Conservation (phyloP, 2,888 invertebrate genomes). For the Yponomeuta plumbellus region DNA sequence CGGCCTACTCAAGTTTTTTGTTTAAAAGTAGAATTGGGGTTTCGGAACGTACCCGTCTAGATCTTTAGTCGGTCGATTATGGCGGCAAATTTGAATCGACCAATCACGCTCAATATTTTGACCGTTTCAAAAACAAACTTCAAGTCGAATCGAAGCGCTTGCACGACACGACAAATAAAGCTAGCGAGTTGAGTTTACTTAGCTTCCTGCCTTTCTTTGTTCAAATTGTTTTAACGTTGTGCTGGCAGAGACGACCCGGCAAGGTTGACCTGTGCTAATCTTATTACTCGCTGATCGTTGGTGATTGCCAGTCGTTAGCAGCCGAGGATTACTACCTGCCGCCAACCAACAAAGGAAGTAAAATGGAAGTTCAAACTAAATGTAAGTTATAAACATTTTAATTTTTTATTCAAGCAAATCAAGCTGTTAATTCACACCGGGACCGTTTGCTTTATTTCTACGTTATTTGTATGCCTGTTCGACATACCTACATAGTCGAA, state of each 20-base stretch:
- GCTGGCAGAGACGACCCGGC: slow-evolving; percentile 14
- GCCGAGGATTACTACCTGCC: neutral
- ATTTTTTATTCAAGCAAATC: neutral
- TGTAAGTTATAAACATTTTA: slow-evolving; percentile 43
- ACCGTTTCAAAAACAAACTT: slow-evolving; percentile 39
- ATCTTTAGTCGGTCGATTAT: slow-evolving; percentile 39
- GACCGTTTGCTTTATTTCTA: too few species aligned
- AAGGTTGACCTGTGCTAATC: neutral
- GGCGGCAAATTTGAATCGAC: slow-evolving; percentile 57
- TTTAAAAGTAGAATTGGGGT: slow-evolving; percentile 11
- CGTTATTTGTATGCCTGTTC: too few species aligned
- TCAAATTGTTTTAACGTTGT: slow-evolving; percentile 52
- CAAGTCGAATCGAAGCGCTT: slow-evolving; percentile 9
- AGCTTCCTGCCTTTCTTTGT: slow-evolving; percentile 42
- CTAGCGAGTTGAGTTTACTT: slow-evolving; percentile 29
- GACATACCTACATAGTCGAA: too few species aligned
- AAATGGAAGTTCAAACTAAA: slow-evolving; percentile 63
- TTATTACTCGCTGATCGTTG: slow-evolving; percentile 31
- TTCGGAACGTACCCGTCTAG: slow-evolving; percentile 39
- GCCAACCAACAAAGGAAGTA: slow-evolving; percentile 26
- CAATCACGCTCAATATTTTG: slow-evolving; percentile 48
- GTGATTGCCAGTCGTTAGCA: slow-evolving; percentile 39
- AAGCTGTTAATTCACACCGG: too few species aligned
- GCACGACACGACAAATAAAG: slow-evolving; percentile 24
- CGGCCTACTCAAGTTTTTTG: too few species aligned